phyloP scores from a whole-genome alignment of 2,113 vertebrate genomes.

The Macrotus californicus region DNA sequence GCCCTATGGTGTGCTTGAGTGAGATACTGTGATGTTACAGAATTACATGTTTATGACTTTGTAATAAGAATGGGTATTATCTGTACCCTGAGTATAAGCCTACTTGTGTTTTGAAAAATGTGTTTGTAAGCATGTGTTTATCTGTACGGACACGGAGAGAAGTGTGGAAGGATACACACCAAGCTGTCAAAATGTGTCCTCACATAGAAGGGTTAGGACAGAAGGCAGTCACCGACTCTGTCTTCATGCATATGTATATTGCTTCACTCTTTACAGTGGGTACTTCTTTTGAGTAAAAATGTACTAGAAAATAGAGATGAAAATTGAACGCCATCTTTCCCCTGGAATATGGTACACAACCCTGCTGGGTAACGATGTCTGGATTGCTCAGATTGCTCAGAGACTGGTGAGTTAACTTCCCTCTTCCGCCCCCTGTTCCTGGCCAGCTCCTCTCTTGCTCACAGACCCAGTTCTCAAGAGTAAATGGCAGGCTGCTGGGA shows the following conservation, averaged over 20 bases:
- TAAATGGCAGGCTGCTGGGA: slow-evolving; percentile 40
- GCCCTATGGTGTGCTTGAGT: too few species aligned
- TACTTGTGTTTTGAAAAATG: background rate
- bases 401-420: slow-evolving; percentile 18
- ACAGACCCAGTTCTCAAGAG: slow-evolving; percentile 53
- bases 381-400: background rate
- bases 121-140: background rate
- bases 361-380: background rate
- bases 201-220: background rate
- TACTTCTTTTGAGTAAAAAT: background rate
- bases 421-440: background rate
- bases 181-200: background rate
- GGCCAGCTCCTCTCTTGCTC: slow-evolving; percentile 28
- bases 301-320: background rate
- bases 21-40: too few species aligned
- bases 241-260: background rate
- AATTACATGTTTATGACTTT: too few species aligned
- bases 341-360: background rate
- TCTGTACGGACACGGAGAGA: background rate
- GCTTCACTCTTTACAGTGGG: background rate
- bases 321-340: background rate
- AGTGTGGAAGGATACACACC: background rate
- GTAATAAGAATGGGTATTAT: too few species aligned
- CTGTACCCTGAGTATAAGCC: background rate
- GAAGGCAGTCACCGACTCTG: background rate